phyloP scores from a whole-genome alignment of 2,888 invertebrate genomes.

The Apodemia hepburni region DNA sequence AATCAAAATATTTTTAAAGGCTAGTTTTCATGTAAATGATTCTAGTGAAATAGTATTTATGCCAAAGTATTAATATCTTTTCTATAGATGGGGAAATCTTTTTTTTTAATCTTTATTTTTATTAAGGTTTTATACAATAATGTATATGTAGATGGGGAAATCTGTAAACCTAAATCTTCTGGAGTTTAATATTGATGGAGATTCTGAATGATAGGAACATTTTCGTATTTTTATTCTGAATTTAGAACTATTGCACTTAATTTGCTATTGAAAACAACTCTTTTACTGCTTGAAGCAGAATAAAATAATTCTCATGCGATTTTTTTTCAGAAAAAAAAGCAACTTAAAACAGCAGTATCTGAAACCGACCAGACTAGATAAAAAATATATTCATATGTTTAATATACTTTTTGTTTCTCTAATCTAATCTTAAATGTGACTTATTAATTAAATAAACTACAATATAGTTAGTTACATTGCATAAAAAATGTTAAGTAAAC shows the following conservation, averaged over 20 bases:
- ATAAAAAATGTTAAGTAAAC: constrained; percentile 8
- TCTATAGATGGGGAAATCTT: too few species aligned
- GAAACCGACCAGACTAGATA: constrained; percentile 1
- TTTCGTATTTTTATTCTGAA: constrained; percentile 3
- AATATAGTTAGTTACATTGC: not conserved
- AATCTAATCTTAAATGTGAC: constrained; percentile 4
- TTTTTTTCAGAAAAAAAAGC: not conserved
- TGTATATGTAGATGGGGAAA: too few species aligned
- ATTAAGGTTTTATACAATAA: too few species aligned
- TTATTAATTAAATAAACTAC: not conserved
- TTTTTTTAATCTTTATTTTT: not conserved
- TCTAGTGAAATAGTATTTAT: not conserved
- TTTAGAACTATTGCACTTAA: constrained; percentile 5
- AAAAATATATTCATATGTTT: constrained; percentile 3
- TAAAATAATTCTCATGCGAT: constrained; percentile 1
- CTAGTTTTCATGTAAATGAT: not conserved
- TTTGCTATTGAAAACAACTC: not conserved
- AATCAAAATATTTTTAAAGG: not conserved
- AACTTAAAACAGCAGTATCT: not conserved
- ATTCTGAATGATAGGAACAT: constrained; percentile 29
- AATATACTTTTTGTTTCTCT: constrained; percentile 9
- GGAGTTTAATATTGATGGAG: constrained; percentile 20
- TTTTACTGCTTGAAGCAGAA: constrained; percentile 2
- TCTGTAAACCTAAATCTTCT: not conserved
- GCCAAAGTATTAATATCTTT: not conserved